phyloP scores from a whole-genome alignment of 2,797 vertebrate species.

The Onychomys leucogaster region DNA sequence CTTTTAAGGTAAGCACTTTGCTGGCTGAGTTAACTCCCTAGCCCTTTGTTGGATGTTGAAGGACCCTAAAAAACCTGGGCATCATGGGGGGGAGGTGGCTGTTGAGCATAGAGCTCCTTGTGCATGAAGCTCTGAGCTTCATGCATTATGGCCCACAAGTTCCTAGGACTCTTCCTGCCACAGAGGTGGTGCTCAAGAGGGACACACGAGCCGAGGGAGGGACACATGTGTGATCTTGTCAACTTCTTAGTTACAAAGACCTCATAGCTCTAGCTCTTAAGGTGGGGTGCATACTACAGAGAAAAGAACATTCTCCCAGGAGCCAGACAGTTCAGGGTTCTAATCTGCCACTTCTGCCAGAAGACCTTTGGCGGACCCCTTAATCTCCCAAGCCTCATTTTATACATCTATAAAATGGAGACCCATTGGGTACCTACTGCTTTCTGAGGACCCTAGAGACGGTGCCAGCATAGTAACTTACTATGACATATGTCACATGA shows the following conservation, averaged over 20 bases:
- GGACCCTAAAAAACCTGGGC: not conserved
- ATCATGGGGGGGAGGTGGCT: too few species aligned
- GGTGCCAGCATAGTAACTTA: not conserved
- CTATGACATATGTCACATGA: not conserved
- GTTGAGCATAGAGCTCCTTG: not conserved
- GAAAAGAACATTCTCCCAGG: constrained; percentile 1
- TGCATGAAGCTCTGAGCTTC: not conserved
- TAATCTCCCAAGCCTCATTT: not conserved
- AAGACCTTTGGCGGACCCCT: not conserved
- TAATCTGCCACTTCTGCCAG: not conserved
- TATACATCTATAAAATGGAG: constrained; percentile 5
- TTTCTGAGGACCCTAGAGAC: not conserved
- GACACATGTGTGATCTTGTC: not conserved
- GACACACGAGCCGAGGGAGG: not conserved
- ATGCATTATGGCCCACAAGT: not conserved
- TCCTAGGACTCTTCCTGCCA: not conserved
- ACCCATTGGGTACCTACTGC: not conserved
- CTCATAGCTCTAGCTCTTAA: not conserved
- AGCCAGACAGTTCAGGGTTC: not conserved
- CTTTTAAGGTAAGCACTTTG: not conserved
- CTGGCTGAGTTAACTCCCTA: not conserved
- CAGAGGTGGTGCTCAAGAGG: not conserved
- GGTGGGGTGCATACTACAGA: not conserved
- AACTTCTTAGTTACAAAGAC: not conserved
- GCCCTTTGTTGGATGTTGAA: not conserved